These are phyloP conservation scores for Melopsittacus undulatus DNA, from an alignment of 2,797 vertebrate species.

Conservation along the genomic window DNA sequence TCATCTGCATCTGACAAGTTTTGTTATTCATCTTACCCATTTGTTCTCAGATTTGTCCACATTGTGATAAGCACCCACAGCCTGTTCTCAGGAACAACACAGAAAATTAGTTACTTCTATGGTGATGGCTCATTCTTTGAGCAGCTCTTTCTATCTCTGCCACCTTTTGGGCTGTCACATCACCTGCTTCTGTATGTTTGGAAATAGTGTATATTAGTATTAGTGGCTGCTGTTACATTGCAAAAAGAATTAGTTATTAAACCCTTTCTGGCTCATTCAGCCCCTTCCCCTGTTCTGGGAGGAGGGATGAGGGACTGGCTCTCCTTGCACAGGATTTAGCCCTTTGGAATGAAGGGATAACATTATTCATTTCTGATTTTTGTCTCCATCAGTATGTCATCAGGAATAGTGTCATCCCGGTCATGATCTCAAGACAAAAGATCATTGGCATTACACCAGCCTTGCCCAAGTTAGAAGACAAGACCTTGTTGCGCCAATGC, in stretches of 20 bases:
- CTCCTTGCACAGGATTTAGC: background rate
- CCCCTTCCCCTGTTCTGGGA: background rate
- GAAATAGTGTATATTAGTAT: background rate
- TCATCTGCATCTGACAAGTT: background rate
- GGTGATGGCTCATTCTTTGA: background rate
- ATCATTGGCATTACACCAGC: background rate
- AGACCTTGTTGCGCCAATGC: background rate
- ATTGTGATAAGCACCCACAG: background rate
- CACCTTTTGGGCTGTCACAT: constrained; percentile 8
- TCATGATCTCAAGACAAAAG: background rate
- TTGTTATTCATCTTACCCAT: background rate
- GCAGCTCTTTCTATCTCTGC: background rate
- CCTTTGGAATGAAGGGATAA: background rate
- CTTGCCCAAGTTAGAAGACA: background rate
- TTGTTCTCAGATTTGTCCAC: constrained; percentile 17
- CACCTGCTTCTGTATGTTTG: background rate
- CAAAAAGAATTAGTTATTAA: background rate
- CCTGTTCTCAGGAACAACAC: background rate
- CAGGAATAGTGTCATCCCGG: background rate
- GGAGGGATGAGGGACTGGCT: background rate
- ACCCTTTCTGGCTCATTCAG: background rate
- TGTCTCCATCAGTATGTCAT: background rate
- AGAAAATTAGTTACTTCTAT: background rate
- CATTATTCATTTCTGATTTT: background rate
- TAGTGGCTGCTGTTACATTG: background rate